Percentiles rank a stretch among this genome's conserved stretches.
Evolutionary conservation across 2,797 vertebrate genomes (phyloP).

Genomic region (Botia kubotai): DNA sequence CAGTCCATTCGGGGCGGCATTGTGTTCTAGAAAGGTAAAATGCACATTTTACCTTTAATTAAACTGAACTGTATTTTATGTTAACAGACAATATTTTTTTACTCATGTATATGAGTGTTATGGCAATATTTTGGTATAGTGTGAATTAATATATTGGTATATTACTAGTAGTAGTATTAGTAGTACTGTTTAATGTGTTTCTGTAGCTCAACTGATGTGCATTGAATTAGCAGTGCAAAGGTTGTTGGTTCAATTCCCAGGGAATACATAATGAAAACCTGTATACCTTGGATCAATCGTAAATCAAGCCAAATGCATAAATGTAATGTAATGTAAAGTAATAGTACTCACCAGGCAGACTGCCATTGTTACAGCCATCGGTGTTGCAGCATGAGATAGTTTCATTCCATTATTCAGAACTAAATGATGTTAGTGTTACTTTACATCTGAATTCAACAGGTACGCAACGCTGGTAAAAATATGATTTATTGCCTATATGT

Average conservation of each 20-base stretch:
- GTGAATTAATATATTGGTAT: background rate
- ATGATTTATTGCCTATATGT: background rate
- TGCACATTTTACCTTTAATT: no score
- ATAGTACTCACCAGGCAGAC: background rate
- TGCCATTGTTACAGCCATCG: constrained; percentile 1
- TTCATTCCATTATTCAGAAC: background rate
- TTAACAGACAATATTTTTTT: no score
- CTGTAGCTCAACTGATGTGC: no score
- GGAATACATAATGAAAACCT: no score
- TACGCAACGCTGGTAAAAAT: background rate
- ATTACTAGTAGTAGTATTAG: background rate
- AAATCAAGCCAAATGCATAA: no score
- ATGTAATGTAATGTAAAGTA: no score
- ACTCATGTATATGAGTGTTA: background rate
- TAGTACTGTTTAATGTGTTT: no score
- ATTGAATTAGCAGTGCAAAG: no score
- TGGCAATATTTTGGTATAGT: background rate
- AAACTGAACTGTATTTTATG: background rate
- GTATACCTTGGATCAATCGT: no score
- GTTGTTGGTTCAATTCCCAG: no score
- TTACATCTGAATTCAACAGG: background rate
- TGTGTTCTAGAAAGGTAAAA: constrained; percentile 9
- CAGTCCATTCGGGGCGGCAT: constrained; percentile 6
- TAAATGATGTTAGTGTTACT: background rate
- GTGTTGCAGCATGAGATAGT: constrained; percentile 18